Conservation (phyloP, 2,888 invertebrate species). For the Archips crataeganus region DNA sequence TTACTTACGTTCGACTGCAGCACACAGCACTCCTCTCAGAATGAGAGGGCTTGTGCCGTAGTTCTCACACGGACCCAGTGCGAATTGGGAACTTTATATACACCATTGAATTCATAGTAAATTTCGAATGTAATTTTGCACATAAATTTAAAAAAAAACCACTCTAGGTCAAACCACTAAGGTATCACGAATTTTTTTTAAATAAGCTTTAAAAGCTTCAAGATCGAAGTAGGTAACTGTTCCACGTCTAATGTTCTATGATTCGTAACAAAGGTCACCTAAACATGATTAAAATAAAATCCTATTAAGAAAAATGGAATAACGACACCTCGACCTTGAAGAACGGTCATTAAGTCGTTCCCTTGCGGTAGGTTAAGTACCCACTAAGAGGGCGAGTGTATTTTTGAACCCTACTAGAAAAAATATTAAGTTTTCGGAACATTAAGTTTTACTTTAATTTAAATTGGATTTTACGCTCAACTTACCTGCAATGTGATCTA, state of each 20-base stretch:
- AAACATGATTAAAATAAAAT: background rate
- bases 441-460: constrained; percentile 4
- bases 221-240: background rate
- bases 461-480: constrained; percentile 9
- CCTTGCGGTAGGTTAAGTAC: constrained; percentile 21
- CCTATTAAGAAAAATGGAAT: constrained; percentile 29
- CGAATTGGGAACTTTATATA: too few species aligned
- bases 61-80: too few species aligned
- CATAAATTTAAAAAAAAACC: too few species aligned
- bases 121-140: too few species aligned
- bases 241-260: background rate
- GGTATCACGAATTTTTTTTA: too few species aligned
- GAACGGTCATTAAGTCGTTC: constrained; percentile 22
- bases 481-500: background rate
- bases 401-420: constrained; percentile 6
- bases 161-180: too few species aligned
- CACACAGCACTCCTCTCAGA: too few species aligned
- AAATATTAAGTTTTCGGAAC: constrained; percentile 8
- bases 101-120: too few species aligned
- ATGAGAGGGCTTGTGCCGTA: too few species aligned
- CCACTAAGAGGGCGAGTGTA: constrained; percentile 1
- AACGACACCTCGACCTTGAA: constrained; percentile 27
- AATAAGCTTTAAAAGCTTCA: too few species aligned
- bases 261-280: background rate
- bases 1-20: too few species aligned